Base-by-base conservation (phyloP, 2,113 vertebrate genomes). In the Pao palembangensis region DNA sequence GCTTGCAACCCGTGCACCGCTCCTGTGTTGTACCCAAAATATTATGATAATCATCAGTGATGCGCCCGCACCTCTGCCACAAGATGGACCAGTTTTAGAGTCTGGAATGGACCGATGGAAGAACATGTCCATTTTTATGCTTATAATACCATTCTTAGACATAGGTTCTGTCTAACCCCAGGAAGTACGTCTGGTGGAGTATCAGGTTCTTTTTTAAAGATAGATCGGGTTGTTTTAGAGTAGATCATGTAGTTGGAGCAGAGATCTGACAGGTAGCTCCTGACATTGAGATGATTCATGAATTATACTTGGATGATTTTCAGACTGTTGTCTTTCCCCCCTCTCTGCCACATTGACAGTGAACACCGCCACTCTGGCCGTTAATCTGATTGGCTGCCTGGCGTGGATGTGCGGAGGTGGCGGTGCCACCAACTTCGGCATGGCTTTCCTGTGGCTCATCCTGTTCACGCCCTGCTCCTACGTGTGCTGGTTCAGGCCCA, bases 391-490 rank as follows among this genome's bases (percentile, higher is more conserved):
- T 88, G 96, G 96, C 88, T 99, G 96, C 82, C 91, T 99, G 79
- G 96, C 96, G 41, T 99, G 97, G 97, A 94, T 98, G 93, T 98
- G 96, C 69, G 97, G 97, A 87, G 97, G 97, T 16, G 97, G 97
- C 17, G 94, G 94, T 85, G 94, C 94, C 50, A 91, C 93, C 84
- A 99, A 99, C 91, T 98, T 99, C 83, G 97, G 97, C 83, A 93
- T 99, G 91, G 94, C 97, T 80, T 90, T 99, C 90, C 92, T 99
- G 78, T 99, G 97, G 97, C 95, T 99, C 85, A 93, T 99, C 86
- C 94, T 99, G 86, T 99, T 99, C 92, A 99, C 96, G 11, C 97
- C 97, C 58, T 99, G 97, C 85, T 98, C 96, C 86, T 99, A 99
- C 71, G 95, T 98, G 85, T 99, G 97, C 92, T 99, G 97, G 97